Conservation (phyloP, 2,888 invertebrate species). For the Latheticus oryzae region DNA sequence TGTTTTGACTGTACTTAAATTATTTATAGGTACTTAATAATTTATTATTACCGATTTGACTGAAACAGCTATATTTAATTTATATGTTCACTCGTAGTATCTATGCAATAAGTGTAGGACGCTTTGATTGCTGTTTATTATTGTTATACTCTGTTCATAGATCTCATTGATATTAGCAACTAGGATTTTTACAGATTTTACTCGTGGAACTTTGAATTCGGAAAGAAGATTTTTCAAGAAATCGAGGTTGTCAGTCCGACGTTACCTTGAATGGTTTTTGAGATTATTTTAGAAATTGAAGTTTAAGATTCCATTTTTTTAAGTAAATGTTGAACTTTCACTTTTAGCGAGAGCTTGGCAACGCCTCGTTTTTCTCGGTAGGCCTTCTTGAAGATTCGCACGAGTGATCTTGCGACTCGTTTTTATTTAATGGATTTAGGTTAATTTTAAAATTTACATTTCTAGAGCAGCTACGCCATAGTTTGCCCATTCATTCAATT, state of each 20-base stretch:
- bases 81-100: too few relatives aligned
- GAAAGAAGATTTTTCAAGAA: too few relatives aligned
- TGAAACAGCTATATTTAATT: conserved; percentile 52
- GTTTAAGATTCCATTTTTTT: too few relatives aligned
- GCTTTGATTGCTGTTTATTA: conserved; percentile 50
- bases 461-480: conserved; percentile 57
- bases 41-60: conserved; percentile 52
- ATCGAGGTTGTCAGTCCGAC: too few relatives aligned
- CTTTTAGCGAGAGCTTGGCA: conserved; percentile 1
- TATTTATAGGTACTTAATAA: conserved; percentile 50
- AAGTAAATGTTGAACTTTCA: too few relatives aligned
- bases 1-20: conserved; percentile 56
- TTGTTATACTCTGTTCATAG: conserved; percentile 52
- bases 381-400: conserved; percentile 10
- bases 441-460: conserved; percentile 39
- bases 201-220: conserved; percentile 13
- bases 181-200: conserved; percentile 37
- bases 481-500: conserved; percentile 52
- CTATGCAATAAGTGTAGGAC: conserved; percentile 11
- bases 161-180: conserved; percentile 51
- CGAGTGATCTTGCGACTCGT: conserved; percentile 13
- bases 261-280: too few relatives aligned
- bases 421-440: conserved; percentile 32
- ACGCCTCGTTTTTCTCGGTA: neutral
- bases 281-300: too few relatives aligned